Percentiles rank a stretch among this genome's conserved stretches.
phyloP scores from a whole-genome alignment of 2,113 vertebrate genomes.

The Herpailurus yagouaroundi region DNA sequence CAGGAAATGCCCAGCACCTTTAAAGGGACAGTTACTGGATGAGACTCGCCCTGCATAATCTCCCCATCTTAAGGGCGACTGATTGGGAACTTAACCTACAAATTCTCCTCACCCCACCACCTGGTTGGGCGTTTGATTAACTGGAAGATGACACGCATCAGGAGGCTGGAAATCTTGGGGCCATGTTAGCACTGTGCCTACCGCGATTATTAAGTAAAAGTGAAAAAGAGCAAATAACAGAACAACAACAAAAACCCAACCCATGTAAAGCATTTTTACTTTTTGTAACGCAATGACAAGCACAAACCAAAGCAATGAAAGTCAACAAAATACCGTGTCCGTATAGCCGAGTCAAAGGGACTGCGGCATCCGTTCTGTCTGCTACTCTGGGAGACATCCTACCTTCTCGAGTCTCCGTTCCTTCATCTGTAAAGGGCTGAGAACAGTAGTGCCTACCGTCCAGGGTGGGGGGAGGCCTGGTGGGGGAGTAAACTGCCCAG shows the following conservation, averaged over 20 bases:
- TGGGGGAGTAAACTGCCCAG: accelerated
- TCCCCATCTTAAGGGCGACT: too few species aligned
- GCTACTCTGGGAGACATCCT: background rate
- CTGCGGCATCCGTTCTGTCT: accelerated
- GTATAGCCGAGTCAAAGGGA: background rate
- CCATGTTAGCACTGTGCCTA: background rate
- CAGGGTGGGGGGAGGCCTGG: background rate
- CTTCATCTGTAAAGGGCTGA: accelerated
- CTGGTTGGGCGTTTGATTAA: accelerated
- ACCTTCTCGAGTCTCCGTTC: background rate
- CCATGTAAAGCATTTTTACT: background rate
- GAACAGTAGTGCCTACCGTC: background rate
- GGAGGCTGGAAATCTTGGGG: background rate
- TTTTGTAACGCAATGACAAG: background rate
- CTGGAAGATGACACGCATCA: background rate
- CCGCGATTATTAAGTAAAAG: background rate
- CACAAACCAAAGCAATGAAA: background rate
- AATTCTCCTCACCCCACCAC: background rate
- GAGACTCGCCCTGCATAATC: too few species aligned
- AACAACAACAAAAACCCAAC: background rate
- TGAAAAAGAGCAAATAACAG: background rate
- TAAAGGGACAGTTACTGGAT: too few species aligned
- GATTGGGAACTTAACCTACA: too few species aligned
- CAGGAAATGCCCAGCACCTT: background rate
- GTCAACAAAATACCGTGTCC: background rate